Evolutionary conservation across 2,113 vertebrate species (phyloP), one percentile per base, ranked within the genome.

Genomic region (Nansenia antarctica): DNA sequence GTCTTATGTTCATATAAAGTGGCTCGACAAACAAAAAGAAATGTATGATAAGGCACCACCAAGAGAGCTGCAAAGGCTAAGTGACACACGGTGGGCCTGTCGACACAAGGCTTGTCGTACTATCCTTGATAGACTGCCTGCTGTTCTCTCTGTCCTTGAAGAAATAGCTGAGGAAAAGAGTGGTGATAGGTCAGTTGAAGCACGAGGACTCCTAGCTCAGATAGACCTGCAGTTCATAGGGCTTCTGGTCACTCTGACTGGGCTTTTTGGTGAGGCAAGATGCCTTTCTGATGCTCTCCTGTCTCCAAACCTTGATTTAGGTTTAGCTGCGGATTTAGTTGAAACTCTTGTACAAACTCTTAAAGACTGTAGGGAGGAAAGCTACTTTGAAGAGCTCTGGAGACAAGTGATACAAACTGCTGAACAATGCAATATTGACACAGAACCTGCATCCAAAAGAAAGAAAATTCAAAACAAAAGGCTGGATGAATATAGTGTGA

Each of bases 301-400:
- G 49, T 68, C 62, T 24, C 39, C 52, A 6, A 45, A 53, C 22
- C 62, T 72, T 45, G 70, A 73, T 20, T 57, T 73, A 3, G n/a
- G 26, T 9, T 32, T 22, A n/a, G 65, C 49, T 30, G 9, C 55
- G 27, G 47, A 54, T 55, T 11, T 52, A n/a, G 31, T 59, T 58
- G 59, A 69, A 30, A 55, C 64, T 9, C 61, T 64, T 69, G 14
- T 34, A 35, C 45, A 65, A 45, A 63, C 52, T 55, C 57, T 57
- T 31, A 30, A 62, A 24, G 42, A 62, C 20, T 74, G 55, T 47
- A 74, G 72, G 58, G 14, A 68, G 54, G 72, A 74, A 24, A 37
- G 42, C 20, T 65, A 62, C 47, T 67, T 67, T 49, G 64, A 65
- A 24, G n/a, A 29, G 2, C 49, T 75, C 9, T 69, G 73, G 74